These are phyloP conservation scores for Boulengeromyrus knoepffleri DNA, from an alignment of 2,113 vertebrate genomes.

Conservation along the genomic window DNA sequence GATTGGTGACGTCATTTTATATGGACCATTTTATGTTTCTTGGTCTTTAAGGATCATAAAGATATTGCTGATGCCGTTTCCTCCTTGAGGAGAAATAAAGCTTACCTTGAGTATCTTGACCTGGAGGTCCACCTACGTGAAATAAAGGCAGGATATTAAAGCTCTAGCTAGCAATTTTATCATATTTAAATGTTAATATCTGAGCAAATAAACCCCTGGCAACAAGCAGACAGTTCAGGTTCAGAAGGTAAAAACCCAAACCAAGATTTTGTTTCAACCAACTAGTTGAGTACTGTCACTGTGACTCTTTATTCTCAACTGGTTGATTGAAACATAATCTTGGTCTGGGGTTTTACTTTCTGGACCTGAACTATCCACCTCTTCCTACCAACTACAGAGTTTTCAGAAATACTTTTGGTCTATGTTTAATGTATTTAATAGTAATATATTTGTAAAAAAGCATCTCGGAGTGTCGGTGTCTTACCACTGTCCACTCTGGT, in stretches of 20 bases:
- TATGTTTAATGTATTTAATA: not conserved
- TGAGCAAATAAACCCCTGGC: not conserved
- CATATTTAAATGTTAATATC: not conserved
- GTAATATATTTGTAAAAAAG: not conserved
- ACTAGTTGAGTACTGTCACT: not conserved
- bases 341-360: not conserved
- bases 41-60: too few relatives aligned
- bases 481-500: conserved; percentile 34
- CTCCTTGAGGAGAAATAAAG: not conserved
- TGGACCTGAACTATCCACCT: not conserved
- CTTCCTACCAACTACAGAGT: not conserved
- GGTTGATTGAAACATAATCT: not conserved
- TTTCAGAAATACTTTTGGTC: not conserved
- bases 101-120: conserved; percentile 5
- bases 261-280: not conserved
- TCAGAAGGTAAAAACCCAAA: not conserved
- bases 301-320: not conserved
- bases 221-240: not conserved
- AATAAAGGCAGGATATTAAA: not conserved
- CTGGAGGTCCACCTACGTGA: not conserved
- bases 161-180: not conserved
- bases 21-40: not conserved
- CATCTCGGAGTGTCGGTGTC: not conserved
- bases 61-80: not conserved
- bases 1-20: not conserved